These are phyloP conservation scores for Acyrthosiphon pisum DNA, from an alignment of 1,140 invertebrate genomes.

Conservation along the genomic window DNA sequence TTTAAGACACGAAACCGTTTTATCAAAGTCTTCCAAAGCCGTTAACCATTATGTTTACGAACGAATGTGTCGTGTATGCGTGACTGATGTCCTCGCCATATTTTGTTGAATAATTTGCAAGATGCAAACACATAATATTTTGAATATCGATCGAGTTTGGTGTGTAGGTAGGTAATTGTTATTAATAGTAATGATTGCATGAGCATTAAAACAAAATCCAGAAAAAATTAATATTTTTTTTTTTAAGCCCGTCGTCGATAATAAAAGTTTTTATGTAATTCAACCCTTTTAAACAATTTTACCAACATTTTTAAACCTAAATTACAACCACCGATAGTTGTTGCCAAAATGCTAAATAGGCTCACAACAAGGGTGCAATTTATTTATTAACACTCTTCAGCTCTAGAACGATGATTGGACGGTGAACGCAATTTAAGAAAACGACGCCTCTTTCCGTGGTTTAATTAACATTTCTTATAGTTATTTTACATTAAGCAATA, in stretches of 20 bases:
- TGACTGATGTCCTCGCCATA: background rate
- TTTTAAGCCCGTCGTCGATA: background rate
- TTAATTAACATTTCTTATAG: constrained; percentile 15
- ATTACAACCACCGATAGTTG: too few relatives aligned
- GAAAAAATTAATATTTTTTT: background rate
- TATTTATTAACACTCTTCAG: background rate
- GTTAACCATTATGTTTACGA: constrained; percentile 2
- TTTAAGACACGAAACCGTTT: constrained; percentile 2
- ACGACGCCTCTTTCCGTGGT: background rate
- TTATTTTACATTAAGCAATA: background rate
- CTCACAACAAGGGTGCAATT: background rate
- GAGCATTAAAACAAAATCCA: background rate
- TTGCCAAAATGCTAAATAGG: constrained; percentile 36
- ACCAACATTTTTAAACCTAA: background rate
- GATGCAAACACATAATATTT: background rate
- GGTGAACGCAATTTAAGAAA: background rate
- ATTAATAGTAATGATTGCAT: background rate
- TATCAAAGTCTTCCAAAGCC: constrained; percentile 26
- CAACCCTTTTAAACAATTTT: background rate
- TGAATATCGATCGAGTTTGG: background rate
- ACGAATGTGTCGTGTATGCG: background rate
- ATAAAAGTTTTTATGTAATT: background rate
- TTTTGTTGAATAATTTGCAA: background rate
- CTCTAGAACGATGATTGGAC: background rate
- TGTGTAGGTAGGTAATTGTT: background rate